Evolutionary conservation across 2,797 vertebrate genomes (phyloP).

Genomic region (Tachyglossus aculeatus): DNA sequence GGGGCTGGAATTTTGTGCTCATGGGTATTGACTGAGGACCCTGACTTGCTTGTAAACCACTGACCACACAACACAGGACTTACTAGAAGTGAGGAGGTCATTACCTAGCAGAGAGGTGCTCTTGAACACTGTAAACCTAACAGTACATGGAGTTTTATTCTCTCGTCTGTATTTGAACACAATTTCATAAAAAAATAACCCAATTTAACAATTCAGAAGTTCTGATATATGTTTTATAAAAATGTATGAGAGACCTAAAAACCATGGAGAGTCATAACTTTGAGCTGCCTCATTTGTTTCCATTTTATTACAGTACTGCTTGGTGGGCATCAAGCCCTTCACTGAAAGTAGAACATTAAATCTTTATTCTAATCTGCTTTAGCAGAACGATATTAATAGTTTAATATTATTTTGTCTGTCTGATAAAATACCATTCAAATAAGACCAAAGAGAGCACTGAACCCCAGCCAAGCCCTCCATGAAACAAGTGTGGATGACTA

Average conservation of each 20-base stretch:
- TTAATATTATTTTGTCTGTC: slow-evolving; percentile 76
- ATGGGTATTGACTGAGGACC: not conserved
- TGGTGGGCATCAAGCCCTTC: slow-evolving; percentile 67
- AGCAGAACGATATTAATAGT: slow-evolving; percentile 73
- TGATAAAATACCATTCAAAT: slow-evolving; percentile 72
- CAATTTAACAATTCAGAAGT: slow-evolving; percentile 72
- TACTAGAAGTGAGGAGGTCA: not conserved
- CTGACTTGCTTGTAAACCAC: not conserved
- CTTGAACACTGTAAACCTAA: slow-evolving; percentile 10
- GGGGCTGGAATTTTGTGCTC: not conserved
- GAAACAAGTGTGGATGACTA: slow-evolving; percentile 40
- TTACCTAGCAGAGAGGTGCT: not conserved
- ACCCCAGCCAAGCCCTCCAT: slow-evolving; percentile 40
- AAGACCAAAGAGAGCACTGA: slow-evolving; percentile 68
- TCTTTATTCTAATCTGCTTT: slow-evolving; percentile 77
- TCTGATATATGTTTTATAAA: slow-evolving; percentile 72
- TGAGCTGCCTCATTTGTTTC: slow-evolving; percentile 74
- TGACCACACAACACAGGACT: not conserved
- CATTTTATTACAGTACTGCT: slow-evolving; percentile 71
- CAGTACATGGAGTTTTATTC: slow-evolving; percentile 21
- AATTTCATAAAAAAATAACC: slow-evolving; percentile 54
- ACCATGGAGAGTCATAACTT: slow-evolving; percentile 74
- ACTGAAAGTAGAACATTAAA: slow-evolving; percentile 72
- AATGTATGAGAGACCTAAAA: slow-evolving; percentile 73
- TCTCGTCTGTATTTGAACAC: slow-evolving; percentile 37